Conservation (phyloP, 2,113 vertebrate species). For the Mustela nigripes region DNA sequence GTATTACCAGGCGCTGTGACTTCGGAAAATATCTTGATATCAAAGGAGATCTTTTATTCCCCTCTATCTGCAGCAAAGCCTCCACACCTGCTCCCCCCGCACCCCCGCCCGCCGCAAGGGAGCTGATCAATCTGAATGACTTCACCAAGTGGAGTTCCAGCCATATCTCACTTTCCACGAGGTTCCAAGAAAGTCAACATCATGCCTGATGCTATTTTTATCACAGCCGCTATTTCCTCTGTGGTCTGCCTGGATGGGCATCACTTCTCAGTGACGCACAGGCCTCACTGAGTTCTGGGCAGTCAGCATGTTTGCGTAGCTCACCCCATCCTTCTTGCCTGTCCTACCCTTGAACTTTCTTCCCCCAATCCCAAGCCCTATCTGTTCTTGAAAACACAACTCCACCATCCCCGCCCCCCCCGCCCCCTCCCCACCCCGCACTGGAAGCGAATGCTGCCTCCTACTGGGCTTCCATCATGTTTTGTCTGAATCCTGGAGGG, state of each 20-base stretch:
- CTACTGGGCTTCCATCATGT: fast-evolving
- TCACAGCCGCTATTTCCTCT: not conserved
- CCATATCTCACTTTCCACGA: not conserved
- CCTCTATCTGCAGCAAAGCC: not conserved
- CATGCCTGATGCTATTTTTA: constrained; percentile 26
- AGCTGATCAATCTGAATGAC: not conserved
- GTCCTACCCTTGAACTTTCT: not conserved
- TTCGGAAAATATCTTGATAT: not conserved
- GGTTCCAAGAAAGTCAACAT: not conserved
- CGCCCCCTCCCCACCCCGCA: too few relatives aligned
- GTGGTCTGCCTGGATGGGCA: not conserved
- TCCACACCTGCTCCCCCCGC: not conserved
- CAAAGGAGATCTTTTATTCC: not conserved
- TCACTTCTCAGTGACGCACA: not conserved
- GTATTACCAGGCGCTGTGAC: not conserved
- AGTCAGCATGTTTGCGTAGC: fast-evolving
- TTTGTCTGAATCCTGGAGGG: not conserved
- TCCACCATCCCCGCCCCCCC: not conserved
- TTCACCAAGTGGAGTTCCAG: not conserved
- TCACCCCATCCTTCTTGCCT: not conserved
- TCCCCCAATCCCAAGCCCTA: not conserved
- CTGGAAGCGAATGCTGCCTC: not conserved
- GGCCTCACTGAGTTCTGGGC: not conserved
- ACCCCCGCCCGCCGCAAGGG: fast-evolving
- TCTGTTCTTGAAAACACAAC: not conserved